Evolutionary conservation across 2,113 vertebrate species (phyloP).

Genomic region (Sylvilagus bachmani): DNA sequence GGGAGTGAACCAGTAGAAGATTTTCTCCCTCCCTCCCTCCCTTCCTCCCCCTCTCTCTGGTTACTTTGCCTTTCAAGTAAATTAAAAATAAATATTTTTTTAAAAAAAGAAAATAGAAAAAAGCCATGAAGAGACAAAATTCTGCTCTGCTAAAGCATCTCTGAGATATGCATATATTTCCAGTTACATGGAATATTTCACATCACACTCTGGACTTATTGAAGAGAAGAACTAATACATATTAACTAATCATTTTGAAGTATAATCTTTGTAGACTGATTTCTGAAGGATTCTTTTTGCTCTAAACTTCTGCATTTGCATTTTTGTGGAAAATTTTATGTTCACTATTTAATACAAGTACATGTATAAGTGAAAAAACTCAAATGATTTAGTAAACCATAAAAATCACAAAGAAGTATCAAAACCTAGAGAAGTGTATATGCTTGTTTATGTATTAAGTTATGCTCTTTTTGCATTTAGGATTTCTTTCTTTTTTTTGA

Average conservation of each 20-base stretch:
- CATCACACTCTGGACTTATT: neutral
- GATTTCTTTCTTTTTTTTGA: neutral
- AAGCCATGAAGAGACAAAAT: neutral
- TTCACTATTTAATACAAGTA: neutral
- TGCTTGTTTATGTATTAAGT: neutral
- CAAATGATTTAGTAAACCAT: neutral
- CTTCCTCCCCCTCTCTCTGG: too few species aligned
- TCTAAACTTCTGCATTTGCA: conserved; percentile 22
- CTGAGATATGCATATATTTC: neutral
- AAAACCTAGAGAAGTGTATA: neutral
- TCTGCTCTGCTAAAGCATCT: neutral
- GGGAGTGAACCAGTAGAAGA: too few species aligned
- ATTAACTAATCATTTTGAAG: neutral
- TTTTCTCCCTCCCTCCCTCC: too few species aligned
- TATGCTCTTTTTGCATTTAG: neutral
- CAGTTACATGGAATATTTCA: neutral
- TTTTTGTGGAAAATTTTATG: conserved; percentile 3
- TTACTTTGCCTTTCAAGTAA: too few species aligned
- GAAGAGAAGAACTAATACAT: neutral
- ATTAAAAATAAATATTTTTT: neutral
- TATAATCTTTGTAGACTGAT: neutral
- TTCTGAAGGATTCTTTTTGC: neutral
- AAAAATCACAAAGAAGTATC: neutral
- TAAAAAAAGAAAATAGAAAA: conserved; percentile 18
- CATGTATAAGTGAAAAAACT: neutral